phyloP scores from a whole-genome alignment of 2,888 invertebrate genomes.

The Anthophora plumipes region DNA sequence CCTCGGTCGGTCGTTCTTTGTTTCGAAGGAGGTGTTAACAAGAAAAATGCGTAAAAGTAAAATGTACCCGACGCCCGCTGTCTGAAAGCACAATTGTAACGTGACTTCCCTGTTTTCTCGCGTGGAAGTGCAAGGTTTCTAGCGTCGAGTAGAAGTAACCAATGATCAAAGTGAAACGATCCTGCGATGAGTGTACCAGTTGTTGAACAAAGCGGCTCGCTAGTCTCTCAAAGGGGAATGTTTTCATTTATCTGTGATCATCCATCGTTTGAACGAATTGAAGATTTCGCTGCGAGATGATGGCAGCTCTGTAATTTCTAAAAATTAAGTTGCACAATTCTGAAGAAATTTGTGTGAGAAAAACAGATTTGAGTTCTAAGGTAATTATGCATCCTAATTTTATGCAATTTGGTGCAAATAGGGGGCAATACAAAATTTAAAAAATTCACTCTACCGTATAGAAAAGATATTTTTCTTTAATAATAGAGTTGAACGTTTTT shows the following conservation, averaged over 20 bases:
- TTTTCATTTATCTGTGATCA: neutral
- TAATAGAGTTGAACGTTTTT: too few relatives aligned
- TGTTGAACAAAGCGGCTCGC: neutral
- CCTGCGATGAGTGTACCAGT: neutral
- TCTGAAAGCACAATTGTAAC: slow-evolving; percentile 41
- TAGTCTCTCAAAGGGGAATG: neutral
- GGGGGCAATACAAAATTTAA: too few relatives aligned
- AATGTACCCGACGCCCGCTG: slow-evolving; percentile 27
- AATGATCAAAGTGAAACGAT: slow-evolving; percentile 32
- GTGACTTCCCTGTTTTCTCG: slow-evolving; percentile 38
- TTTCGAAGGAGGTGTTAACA: slow-evolving; percentile 31
- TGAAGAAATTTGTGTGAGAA: neutral
- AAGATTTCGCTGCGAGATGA: too few relatives aligned
- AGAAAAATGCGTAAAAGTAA: slow-evolving; percentile 49
- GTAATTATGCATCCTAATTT: too few relatives aligned
- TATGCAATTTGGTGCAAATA: too few relatives aligned
- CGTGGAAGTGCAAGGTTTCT: neutral
- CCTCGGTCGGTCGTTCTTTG: neutral
- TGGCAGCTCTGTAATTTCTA: too few relatives aligned
- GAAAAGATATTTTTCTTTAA: too few relatives aligned
- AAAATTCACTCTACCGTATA: too few relatives aligned
- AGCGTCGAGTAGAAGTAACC: neutral
- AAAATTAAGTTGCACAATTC: too few relatives aligned
- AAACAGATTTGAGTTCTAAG: too few relatives aligned
- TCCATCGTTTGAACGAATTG: neutral